Evolutionary conservation across 2,113 vertebrate species (phyloP).

Genomic region (Riparia riparia): DNA sequence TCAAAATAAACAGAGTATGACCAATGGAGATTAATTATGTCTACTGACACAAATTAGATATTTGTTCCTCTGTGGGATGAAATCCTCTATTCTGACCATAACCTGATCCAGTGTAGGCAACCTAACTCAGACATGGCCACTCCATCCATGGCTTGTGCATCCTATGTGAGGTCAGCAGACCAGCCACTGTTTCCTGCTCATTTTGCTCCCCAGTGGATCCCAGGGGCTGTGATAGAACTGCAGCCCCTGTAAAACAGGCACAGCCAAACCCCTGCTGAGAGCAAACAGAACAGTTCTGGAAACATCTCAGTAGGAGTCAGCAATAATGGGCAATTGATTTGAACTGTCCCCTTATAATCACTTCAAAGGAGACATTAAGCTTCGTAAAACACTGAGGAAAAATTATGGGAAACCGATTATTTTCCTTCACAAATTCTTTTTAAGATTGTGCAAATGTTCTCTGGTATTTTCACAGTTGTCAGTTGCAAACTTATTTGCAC

Average conservation of each 20-base stretch:
- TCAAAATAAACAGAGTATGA: not conserved
- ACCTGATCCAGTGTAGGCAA: not conserved
- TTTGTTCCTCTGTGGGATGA: not conserved
- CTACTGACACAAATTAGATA: not conserved
- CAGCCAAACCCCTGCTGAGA: not conserved
- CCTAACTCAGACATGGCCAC: not conserved
- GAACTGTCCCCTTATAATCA: not conserved
- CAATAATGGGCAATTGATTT: not conserved
- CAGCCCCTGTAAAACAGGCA: not conserved
- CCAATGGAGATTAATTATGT: not conserved
- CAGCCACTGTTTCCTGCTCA: not conserved
- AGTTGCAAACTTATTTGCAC: not conserved
- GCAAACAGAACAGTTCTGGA: not conserved
- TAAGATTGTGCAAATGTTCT: not conserved
- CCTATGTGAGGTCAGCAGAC: fast-evolving
- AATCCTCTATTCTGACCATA: not conserved
- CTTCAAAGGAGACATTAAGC: not conserved
- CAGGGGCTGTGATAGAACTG: not conserved
- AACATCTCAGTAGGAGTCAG: not conserved
- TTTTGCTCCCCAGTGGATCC: not conserved
- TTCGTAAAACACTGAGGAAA: not conserved
- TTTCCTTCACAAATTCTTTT: not conserved
- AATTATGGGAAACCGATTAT: fast-evolving
- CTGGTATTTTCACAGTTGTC: not conserved
- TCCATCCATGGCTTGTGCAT: not conserved